A percentile compares a stretch with the other conserved stretches of the same genome.
Conservation (phyloP, 92 coral and sea anemone genomes). For the Zoanthus gigantus region DNA sequence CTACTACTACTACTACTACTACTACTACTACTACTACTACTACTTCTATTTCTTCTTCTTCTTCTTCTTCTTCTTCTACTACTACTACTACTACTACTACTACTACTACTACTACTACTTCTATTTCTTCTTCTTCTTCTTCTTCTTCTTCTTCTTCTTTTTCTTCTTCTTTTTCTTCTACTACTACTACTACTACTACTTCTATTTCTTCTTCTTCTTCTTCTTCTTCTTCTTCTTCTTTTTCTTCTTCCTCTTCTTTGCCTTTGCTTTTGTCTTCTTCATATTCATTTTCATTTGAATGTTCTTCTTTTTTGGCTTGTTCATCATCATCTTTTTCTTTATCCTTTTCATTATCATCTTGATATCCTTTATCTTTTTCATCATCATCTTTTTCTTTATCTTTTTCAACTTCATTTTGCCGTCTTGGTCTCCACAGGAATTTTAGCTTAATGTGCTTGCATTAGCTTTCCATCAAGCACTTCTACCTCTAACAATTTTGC, state of each 20-base stretch:
- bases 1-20: no score
- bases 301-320: neutral
- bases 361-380: neutral
- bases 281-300: neutral
- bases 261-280: neutral
- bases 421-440: neutral
- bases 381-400: neutral
- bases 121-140: no score
- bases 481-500: slow-evolving; percentile 13
- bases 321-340: neutral
- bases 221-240: neutral
- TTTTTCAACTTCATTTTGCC: neutral
- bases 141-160: no score
- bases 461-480: neutral
- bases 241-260: no score
- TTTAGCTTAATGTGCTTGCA: neutral
- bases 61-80: no score
- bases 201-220: neutral
- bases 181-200: no score
- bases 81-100: no score
- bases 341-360: no score
- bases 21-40: no score
- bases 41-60: no score
- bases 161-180: neutral
- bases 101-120: no score